These are phyloP conservation scores for Catharus ustulatus DNA, from an alignment of 2,797 vertebrate species.

Conservation along the genomic window DNA sequence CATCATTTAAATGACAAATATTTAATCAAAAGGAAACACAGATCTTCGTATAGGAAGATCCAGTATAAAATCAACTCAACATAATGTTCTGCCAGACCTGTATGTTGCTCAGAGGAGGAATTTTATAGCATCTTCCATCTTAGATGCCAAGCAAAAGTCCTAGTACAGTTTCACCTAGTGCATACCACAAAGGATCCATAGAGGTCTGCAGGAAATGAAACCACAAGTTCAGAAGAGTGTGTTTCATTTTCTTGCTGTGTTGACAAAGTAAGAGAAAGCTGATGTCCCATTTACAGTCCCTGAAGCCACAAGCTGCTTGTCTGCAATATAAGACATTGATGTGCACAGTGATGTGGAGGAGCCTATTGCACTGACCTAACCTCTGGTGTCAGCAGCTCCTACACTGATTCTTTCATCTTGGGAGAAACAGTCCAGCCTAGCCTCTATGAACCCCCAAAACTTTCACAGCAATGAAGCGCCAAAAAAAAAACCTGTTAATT, in stretches of 20 bases:
- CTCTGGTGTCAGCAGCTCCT: background rate
- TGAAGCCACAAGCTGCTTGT: background rate
- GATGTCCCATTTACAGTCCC: rapidly evolving
- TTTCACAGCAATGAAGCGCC: background rate
- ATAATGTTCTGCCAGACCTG: background rate
- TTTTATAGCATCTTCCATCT: background rate
- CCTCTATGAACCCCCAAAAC: background rate
- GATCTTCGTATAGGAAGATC: background rate
- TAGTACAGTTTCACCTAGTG: background rate
- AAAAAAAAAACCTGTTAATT: background rate
- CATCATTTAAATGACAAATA: constrained; percentile 15
- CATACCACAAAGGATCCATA: background rate
- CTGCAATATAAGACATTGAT: background rate
- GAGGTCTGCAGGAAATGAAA: background rate
- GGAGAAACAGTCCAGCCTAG: background rate
- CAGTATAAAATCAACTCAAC: background rate
- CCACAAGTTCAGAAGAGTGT: background rate
- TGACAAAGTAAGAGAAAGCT: background rate
- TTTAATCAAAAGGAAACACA: background rate
- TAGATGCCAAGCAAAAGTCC: background rate
- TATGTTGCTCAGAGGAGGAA: background rate
- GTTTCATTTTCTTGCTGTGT: background rate
- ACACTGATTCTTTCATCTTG: background rate
- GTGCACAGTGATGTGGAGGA: background rate
- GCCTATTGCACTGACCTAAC: background rate